phyloP scores from a whole-genome alignment of 2,888 invertebrate species.

The Xanthorhoe spadicearia region DNA sequence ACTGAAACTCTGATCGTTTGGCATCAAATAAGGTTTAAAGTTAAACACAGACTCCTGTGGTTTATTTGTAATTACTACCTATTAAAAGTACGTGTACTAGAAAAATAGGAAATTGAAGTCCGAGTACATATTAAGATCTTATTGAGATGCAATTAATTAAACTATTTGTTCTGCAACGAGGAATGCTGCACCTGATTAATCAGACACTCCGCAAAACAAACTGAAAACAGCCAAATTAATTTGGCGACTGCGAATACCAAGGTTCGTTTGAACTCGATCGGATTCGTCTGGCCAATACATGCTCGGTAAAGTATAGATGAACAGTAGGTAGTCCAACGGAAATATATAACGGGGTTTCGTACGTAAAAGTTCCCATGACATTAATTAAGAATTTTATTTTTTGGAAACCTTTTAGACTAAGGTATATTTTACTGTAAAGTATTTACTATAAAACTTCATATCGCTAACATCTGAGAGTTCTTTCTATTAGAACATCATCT shows the following conservation, averaged over 20 bases:
- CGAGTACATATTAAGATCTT: background rate
- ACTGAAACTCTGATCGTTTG: constrained; percentile 14
- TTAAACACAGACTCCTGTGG: background rate
- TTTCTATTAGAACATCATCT: too few relatives aligned
- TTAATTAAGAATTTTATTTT: too few relatives aligned
- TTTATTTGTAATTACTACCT: background rate
- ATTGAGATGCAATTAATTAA: background rate
- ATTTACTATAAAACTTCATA: too few relatives aligned
- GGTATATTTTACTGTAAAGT: too few relatives aligned
- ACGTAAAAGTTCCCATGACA: background rate
- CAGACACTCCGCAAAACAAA: constrained; percentile 22
- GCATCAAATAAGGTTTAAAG: constrained; percentile 7
- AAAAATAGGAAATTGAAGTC: background rate
- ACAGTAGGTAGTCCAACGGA: constrained; percentile 2
- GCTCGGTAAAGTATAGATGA: constrained; percentile 14
- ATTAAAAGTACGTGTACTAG: background rate
- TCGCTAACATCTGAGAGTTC: too few relatives aligned
- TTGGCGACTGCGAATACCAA: constrained; percentile 28
- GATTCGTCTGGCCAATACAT: constrained; percentile 17
- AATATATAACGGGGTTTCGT: constrained; percentile 2
- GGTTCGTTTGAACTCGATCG: constrained; percentile 26
- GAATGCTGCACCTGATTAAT: constrained; percentile 18
- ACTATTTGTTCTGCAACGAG: background rate
- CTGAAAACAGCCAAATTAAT: constrained; percentile 35
- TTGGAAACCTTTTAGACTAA: too few relatives aligned